Base-by-base conservation (phyloP, 2,888 invertebrate genomes). In the Caenorhabditis sulstoni region DNA sequence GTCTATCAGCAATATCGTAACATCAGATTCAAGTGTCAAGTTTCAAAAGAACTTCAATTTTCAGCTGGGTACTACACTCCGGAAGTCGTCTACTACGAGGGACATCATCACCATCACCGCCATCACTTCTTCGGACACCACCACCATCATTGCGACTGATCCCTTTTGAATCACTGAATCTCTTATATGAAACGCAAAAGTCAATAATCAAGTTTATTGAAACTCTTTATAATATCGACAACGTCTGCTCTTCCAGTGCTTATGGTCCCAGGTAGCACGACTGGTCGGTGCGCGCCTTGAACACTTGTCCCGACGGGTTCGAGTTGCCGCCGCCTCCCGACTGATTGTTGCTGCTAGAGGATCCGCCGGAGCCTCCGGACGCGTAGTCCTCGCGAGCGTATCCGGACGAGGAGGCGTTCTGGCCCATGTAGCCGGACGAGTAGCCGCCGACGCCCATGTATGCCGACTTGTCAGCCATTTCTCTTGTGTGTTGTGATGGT, bases 111-210 rank as follows among this genome's bases (percentile, higher is more conserved):
- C 59, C 70, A 64, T 39, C 75, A 71, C 47, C 64, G 58, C 12
- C 75, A 76, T 47, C 68, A 68, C 62, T 55, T 62, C 45, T 61
- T 62, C 49, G 47, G 77, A 39, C 76, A 76, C 37, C 70, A 70
- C 37, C 70, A 70, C 29, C 76, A 76, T 59, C 76, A 76, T 14
- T 76, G 76, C 41, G 64, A 71, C 35, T 70, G 47, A 67, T 16
- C 29, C n/a, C n/a, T n/a, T n/a, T n/a, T n/a, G n/a, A n/a, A n/a
- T n/a, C n/a, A 45, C n/a, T n/a, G n/a, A n/a, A n/a, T n/a, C n/a
- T n/a, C n/a, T n/a, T n/a, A n/a, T n/a, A n/a, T n/a, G n/a, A n/a
- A n/a, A n/a, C n/a, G n/a, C n/a, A n/a, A n/a, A n/a, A n/a, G n/a
- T n/a, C n/a, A n/a, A n/a, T n/a, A n/a, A n/a, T n/a, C n/a, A n/a